phyloP scores from a whole-genome alignment of 2,113 vertebrate genomes.

The Notarius lentiginosus region DNA sequence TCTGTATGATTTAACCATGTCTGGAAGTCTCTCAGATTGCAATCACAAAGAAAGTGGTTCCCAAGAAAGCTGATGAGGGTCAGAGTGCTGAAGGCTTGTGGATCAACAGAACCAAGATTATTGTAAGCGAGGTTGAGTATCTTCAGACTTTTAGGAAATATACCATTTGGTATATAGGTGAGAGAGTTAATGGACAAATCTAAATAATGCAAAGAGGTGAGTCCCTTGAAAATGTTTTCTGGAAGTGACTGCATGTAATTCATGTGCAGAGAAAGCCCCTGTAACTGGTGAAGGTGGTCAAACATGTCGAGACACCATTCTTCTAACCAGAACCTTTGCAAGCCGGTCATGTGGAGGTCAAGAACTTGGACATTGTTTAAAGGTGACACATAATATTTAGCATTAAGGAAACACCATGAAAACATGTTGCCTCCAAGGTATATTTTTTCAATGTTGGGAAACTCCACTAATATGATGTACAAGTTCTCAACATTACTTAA shows the following conservation, averaged over 20 bases:
- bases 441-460: constrained; percentile 63
- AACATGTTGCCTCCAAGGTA: constrained; percentile 75
- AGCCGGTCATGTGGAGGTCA: constrained; percentile 77
- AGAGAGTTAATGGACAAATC: constrained; percentile 79
- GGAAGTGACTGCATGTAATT: constrained; percentile 80
- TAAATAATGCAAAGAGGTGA: constrained; percentile 72
- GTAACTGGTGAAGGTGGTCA: constrained; percentile 69
- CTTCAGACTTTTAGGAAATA: constrained; percentile 76
- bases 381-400: not conserved
- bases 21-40: constrained; percentile 72
- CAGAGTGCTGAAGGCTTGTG: constrained; percentile 71
- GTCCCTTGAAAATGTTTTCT: constrained; percentile 72
- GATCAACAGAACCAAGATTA: constrained; percentile 78
- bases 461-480: constrained; percentile 65
- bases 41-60: constrained; percentile 81
- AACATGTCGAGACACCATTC: constrained; percentile 80
- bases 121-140: constrained; percentile 77
- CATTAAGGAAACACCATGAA: constrained; percentile 64
- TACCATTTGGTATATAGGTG: constrained; percentile 64
- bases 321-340: constrained; percentile 77
- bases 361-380: constrained; percentile 70
- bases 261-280: constrained; percentile 68
- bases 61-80: constrained; percentile 66
- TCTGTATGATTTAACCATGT: constrained; percentile 80
- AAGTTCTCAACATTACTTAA: constrained; percentile 69